Conservation (phyloP, 2,888 invertebrate genomes). For the Euzophera pinguis region DNA sequence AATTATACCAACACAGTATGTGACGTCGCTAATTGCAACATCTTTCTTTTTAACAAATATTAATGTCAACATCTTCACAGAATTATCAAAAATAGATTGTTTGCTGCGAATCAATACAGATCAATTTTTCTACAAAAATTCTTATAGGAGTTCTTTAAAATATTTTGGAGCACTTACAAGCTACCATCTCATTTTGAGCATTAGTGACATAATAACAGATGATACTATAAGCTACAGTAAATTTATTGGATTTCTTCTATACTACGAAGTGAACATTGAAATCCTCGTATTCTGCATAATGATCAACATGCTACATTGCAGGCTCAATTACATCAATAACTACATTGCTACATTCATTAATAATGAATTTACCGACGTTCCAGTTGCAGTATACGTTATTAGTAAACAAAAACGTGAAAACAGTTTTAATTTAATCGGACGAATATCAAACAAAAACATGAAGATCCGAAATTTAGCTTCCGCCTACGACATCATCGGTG, state of each 20-base stretch:
- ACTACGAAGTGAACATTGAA: slow-evolving; percentile 43
- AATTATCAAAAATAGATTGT: slow-evolving; percentile 36
- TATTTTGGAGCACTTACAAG: slow-evolving; percentile 24
- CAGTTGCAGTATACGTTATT: slow-evolving; percentile 31
- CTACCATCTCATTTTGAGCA: slow-evolving; percentile 24
- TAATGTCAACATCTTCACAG: slow-evolving; percentile 34
- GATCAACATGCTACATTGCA: slow-evolving; percentile 37
- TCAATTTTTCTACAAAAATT: slow-evolving; percentile 34
- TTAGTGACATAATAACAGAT: slow-evolving; percentile 27
- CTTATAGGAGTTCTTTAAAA: slow-evolving; percentile 23
- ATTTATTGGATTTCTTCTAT: slow-evolving; percentile 28
- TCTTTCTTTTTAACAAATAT: slow-evolving; percentile 31
- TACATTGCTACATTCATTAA: slow-evolving; percentile 38
- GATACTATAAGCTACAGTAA: slow-evolving; percentile 15
- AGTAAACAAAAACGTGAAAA: slow-evolving; percentile 27
- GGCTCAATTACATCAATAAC: slow-evolving; percentile 42
- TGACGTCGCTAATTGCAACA: slow-evolving; percentile 30
- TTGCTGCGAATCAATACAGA: slow-evolving; percentile 30
- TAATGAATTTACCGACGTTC: slow-evolving; percentile 30
- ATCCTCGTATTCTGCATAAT: slow-evolving; percentile 40
- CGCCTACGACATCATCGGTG: slow-evolving; percentile 46
- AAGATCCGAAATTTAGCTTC: slow-evolving; percentile 45
- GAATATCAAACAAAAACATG: slow-evolving; percentile 30
- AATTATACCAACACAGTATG: slow-evolving; percentile 36
- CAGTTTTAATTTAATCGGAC: slow-evolving; percentile 34